Conservation (phyloP, 2,113 vertebrate genomes). For the Chaetura pelagica region DNA sequence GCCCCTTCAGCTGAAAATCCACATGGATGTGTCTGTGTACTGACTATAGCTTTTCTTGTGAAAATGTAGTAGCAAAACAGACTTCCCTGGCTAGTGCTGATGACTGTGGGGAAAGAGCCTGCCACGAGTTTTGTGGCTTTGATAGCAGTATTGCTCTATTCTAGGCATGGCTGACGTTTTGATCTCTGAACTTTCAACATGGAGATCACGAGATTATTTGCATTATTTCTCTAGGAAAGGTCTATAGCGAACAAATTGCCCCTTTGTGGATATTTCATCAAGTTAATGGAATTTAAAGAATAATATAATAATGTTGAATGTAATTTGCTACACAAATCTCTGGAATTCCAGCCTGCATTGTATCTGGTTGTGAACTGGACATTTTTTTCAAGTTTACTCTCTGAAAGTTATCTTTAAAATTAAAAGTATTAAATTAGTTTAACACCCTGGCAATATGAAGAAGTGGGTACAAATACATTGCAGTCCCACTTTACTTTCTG, state of each 20-base stretch:
- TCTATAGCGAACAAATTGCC: not conserved
- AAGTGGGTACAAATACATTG: not conserved
- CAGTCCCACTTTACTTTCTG: not conserved
- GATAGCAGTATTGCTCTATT: not conserved
- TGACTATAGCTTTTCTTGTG: not conserved
- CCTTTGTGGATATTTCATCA: not conserved
- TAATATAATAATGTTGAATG: not conserved
- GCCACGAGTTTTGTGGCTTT: not conserved
- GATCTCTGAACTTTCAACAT: not conserved
- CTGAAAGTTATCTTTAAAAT: not conserved
- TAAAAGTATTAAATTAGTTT: not conserved
- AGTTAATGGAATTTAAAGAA: not conserved
- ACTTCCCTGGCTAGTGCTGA: not conserved
- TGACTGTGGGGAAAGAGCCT: not conserved
- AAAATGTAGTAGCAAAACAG: not conserved
- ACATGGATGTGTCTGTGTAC: not conserved
- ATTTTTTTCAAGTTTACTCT: not conserved
- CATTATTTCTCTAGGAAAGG: not conserved
- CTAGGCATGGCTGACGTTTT: not conserved
- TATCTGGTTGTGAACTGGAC: not conserved
- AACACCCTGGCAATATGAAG: not conserved
- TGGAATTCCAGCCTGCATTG: not conserved
- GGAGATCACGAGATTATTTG: not conserved
- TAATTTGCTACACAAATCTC: not conserved
- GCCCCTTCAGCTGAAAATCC: not conserved